A percentile compares a stretch with the other conserved stretches of the same genome.
Evolutionary conservation across 35 echinoderm and acorn worm species (phyloP).

Genomic region (Patiria miniata): DNA sequence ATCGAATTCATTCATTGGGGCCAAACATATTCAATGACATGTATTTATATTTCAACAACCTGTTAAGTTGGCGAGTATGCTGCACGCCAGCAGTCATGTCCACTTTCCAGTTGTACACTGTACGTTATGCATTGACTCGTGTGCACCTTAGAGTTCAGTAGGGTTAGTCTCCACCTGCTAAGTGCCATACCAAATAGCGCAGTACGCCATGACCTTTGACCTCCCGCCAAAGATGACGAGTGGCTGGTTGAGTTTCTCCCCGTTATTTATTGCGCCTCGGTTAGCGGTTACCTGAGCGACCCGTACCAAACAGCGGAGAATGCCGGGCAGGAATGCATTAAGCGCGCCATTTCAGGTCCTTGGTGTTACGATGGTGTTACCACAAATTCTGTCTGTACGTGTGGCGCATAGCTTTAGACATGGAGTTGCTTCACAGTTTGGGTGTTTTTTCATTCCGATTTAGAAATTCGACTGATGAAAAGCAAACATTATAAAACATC

Average conservation of each 20-base stretch:
- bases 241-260: not conserved
- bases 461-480: not conserved
- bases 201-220: not conserved
- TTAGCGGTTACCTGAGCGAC: not conserved
- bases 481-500: not conserved
- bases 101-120: not conserved
- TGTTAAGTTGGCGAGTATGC: too few species aligned
- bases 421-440: not conserved
- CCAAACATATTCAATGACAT: too few species aligned
- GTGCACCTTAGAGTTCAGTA: not conserved
- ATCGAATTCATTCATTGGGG: too few species aligned
- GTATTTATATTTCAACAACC: too few species aligned
- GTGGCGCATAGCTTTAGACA: too few species aligned
- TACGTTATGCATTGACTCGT: not conserved
- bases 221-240: not conserved
- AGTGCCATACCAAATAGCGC: not conserved
- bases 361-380: not conserved
- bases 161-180: not conserved
- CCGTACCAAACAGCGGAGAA: not conserved
- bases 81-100: not conserved
- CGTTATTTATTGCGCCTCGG: not conserved
- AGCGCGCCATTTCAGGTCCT: not conserved
- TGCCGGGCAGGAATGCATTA: not conserved
- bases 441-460: not conserved
- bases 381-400: too few species aligned